Base-by-base conservation (phyloP, 2,113 vertebrate species). In the Sterrhoptilus dennistouni region DNA sequence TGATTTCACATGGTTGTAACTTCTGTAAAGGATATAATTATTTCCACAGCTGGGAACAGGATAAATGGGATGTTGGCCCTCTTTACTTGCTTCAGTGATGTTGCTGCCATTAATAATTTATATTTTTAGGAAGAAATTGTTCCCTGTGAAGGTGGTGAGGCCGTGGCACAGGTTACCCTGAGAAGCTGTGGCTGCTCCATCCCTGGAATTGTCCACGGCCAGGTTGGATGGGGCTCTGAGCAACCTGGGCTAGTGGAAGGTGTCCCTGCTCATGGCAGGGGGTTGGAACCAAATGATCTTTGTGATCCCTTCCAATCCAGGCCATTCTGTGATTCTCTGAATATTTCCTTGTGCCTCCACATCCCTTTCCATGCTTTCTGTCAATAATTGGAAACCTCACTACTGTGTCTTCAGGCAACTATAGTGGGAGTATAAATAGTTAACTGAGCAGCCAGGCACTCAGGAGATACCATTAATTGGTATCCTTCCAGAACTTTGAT, bases 161-260 rank as follows among this genome's bases (percentile, higher is more conserved):
- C 24, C 16, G n/a, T 54, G 75, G 16, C 29, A 40, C 49, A 79
- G 47, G 29, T 5, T 87, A 0, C 11, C 11, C 57, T 35, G 56
- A 63, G 56, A 0, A 79, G 35, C 40, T 56, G 56, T 49, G 57
- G 49, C 35, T 88, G 49, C n/a, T 4, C 31, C 50, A 64, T 57
- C 44, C 36, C 18, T 81, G 76, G 8, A 0, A 65, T 14, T 74
- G 44, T 23, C 0, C 27, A 0, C 57, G 76, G 22, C 52, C 59
- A 36, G 44, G 44, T 0, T 72, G 68, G 36, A 57, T 44, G 44
- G 14, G 17, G 27, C 25, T 80, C 3, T 2, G 65, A 64, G 20
- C 10, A 56, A 5, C 2, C 76, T 80, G 50, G 50, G 3, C 0
- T 4, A 27, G 31, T 36, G 42, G 14, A 27, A 65, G 35, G 35